These are phyloP conservation scores for Petrocephalus sullivani DNA, from an alignment of 2,797 vertebrate species.

Conservation along the genomic window DNA sequence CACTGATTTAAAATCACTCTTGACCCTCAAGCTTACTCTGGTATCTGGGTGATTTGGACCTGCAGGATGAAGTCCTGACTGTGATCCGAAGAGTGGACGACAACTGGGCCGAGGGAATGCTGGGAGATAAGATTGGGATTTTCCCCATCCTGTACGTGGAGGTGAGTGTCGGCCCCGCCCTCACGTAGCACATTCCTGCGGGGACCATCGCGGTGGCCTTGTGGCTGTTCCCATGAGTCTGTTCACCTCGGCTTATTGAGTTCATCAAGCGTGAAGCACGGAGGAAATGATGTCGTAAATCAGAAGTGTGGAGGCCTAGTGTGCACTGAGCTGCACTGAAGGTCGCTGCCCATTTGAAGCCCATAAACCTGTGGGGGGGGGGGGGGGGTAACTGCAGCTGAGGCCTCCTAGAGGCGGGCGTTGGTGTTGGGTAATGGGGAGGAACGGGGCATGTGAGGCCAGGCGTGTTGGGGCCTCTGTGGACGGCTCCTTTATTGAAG, in stretches of 20 bases:
- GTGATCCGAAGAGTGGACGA: conserved; percentile 97
- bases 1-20: not conserved
- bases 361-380: not conserved
- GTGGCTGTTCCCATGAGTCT: not conserved
- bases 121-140: conserved; percentile 97
- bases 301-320: not conserved
- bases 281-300: not conserved
- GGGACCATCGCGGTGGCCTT: not conserved
- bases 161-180: conserved; percentile 62
- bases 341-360: not conserved
- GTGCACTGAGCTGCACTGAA: not conserved
- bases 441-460: not conserved
- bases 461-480: not conserved
- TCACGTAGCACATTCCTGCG: not conserved
- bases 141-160: conserved; percentile 96
- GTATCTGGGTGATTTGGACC: conserved; percentile 5
- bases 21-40: not conserved
- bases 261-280: not conserved
- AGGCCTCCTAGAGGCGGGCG: not conserved
- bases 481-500: not conserved
- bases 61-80: conserved; percentile 90
- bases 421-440: not conserved
- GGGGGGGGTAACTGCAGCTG: not conserved
- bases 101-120: conserved; percentile 98
- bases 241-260: not conserved